Percentiles rank a stretch among this genome's conserved stretches.
phyloP scores from a whole-genome alignment of 2,113 vertebrate species.

The Odontesthes bonariensis region DNA sequence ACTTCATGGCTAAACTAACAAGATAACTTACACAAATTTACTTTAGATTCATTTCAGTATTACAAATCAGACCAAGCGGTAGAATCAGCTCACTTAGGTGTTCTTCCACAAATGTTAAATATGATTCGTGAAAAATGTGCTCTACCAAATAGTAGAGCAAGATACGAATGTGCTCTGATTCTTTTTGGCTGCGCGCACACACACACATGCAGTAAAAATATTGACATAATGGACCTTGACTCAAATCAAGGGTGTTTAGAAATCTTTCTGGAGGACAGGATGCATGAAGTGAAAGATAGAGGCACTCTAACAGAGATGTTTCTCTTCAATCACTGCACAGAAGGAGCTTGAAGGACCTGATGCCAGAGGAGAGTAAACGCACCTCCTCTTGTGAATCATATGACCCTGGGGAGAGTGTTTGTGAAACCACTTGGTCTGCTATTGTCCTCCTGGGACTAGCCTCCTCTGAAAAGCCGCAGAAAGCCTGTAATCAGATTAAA shows the following conservation, averaged over 20 bases:
- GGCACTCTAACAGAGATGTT: conserved; percentile 72
- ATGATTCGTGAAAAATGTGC: too few species aligned
- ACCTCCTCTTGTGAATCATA: conserved; percentile 81
- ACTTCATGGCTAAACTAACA: too few species aligned
- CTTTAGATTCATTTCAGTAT: too few species aligned
- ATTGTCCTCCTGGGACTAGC: conserved; percentile 82
- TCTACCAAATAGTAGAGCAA: too few species aligned
- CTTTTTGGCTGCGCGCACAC: not conserved
- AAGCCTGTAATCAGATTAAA: conserved; percentile 99
- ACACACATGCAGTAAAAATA: not conserved
- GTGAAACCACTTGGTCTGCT: conserved; percentile 84
- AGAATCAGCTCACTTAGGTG: too few species aligned
- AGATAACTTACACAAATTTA: too few species aligned
- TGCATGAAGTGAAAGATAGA: conserved; percentile 29
- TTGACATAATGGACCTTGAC: not conserved
- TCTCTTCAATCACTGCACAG: conserved; percentile 58
- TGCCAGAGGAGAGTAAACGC: conserved; percentile 51
- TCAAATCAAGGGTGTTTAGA: not conserved
- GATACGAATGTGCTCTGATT: not conserved
- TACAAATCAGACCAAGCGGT: too few species aligned
- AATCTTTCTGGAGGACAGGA: not conserved
- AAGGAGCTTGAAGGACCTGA: conserved; percentile 57
- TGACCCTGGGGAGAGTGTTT: conserved; percentile 80
- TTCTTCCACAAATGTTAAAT: too few species aligned
- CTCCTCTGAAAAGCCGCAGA: conserved; percentile 87